Evolutionary conservation across 2,888 invertebrate species (phyloP), one percentile per base, ranked within the genome.

Genomic region (Platycheirus rosarum): DNA sequence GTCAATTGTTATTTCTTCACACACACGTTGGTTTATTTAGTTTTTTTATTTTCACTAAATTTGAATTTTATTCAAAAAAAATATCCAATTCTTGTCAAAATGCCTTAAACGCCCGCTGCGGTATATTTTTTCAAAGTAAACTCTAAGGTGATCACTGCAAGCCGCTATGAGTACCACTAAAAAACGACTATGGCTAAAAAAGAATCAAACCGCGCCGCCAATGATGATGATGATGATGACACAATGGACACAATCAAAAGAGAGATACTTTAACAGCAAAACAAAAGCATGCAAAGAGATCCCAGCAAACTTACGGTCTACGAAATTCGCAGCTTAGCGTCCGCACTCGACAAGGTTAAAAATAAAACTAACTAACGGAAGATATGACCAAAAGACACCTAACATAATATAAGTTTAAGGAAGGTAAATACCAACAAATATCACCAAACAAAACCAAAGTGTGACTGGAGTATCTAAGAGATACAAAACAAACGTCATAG

Each of bases 351-450:
- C 80, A 74, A 85, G 85, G 75, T 85, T 84, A 71, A 85, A 77
- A 84, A 85, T 84, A 78, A 78, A 80, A 85, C 85, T 85, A 76
- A 85, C 85, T 85, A 82, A 85, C 85, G 85, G 85, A 80, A 84
- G 85, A 84, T 85, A 62, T 44, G 76, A 51, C 79, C 79, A 82
- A 75, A 85, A 84, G 77, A 85, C 71, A 80, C 75, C 75, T 70
- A 84, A 77, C 77, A 49, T 73, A 84, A 77, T 71, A 49, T 73
- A 63, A 73, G 66, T 76, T 70, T 82, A 51, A 55, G 66, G 60
- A 53, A 57, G 69, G 48, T 48, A 68, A 16, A 42, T 26, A 44
- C 26, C 37, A 8, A 20, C 35, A 44, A 60, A 62, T 40, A 68
- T 46, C 29, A 62, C 42, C 44, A n/a, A n/a, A n/a, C n/a, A 35